Percentiles rank a stretch among this genome's conserved stretches.
phyloP scores from a whole-genome alignment of 1,140 invertebrate genomes.

The Ceratina japonica region DNA sequence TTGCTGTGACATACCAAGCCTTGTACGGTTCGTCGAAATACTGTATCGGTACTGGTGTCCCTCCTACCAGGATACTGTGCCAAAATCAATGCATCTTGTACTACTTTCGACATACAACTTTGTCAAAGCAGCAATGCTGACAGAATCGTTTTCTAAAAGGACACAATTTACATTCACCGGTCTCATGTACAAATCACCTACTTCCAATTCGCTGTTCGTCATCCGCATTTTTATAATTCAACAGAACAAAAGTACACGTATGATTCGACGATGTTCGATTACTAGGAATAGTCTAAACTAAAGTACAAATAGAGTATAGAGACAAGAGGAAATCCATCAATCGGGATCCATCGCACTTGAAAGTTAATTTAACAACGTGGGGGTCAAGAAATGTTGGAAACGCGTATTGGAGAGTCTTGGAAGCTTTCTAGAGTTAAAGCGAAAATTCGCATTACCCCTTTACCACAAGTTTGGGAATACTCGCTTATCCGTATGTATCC shows the following conservation, averaged over 20 bases:
- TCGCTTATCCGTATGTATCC: neutral
- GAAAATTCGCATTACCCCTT: conserved; percentile 25
- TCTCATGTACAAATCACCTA: neutral
- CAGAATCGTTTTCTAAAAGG: neutral
- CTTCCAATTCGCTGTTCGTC: neutral
- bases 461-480: conserved; percentile 2
- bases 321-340: neutral
- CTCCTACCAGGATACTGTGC: neutral
- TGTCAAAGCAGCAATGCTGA: neutral
- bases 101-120: neutral
- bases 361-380: neutral
- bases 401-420: conserved; percentile 1
- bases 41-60: neutral
- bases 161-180: neutral
- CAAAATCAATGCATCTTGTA: conserved; percentile 4
- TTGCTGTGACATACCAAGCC: no score
- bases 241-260: neutral
- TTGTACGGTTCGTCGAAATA: neutral
- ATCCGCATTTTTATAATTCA: neutral
- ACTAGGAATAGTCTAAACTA: neutral
- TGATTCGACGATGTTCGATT: neutral
- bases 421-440: conserved; percentile 22
- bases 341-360: neutral
- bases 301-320: conserved; percentile 35
- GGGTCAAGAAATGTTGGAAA: neutral